Base-by-base conservation (phyloP, 2,113 vertebrate species). In the Urocitellus parryii region DNA sequence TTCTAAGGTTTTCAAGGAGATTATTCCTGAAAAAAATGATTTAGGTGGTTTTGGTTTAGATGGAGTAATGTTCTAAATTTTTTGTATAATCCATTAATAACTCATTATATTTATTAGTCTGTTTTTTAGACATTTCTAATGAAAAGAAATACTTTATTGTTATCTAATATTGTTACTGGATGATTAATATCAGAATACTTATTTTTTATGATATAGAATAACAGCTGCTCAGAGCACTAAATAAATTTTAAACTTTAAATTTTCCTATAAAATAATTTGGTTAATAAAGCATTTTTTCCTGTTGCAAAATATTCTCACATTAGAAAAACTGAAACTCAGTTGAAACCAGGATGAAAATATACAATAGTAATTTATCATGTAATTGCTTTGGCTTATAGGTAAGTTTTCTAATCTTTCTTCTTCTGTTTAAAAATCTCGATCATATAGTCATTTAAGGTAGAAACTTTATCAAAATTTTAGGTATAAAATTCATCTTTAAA, bases 21-120 rank as follows among this genome's bases (percentile, higher is more conserved):
- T 65, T 72, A 5, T 77, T 58, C 27, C 73, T 89, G 53, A 91
- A 48, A 91, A 87, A 81, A 39, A 0, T 16, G 48, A 79, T 77
- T 37, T 2, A 88, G 5, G 22, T 93, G 76, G 34, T 58, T 84
- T 95, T 86, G 58, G 58, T 83, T 92, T 91, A 39, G 58, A 84
- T 94, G 81, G 61, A 32, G 80, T 91, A 88, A 90, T 86, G 61
- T 86, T 80, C 68, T 95, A 80, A 88, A 22, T 78, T 34, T 77
- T 81, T 5, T 16, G 29, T 70, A n/a, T 53, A 84, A 88, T 76
- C 39, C 77, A 88, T 91, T 91, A 95, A 48, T 94, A 8, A 1
- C 20, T 86, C 42, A 89, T 82, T 74, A 92, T 79, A 63, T 79
- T 92, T 58, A 96, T 84, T 95, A 94, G 91, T 95, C 72, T 93